Evolutionary conservation across 1,140 invertebrate species (phyloP).

Genomic region (Drosophila kanapiae): DNA sequence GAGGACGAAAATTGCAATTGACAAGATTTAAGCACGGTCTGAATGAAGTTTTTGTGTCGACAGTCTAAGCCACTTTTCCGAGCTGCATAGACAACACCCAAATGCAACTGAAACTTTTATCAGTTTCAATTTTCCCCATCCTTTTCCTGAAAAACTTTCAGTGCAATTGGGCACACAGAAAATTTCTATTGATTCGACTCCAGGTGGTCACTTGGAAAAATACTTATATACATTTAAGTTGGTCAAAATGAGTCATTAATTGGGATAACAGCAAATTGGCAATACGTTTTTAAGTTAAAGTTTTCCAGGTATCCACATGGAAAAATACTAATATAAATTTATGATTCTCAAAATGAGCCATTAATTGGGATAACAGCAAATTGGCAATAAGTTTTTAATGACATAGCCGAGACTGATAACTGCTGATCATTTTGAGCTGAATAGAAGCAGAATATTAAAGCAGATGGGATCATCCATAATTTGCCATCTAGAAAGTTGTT

Average conservation of each 20-base stretch:
- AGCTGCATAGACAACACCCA: conserved; percentile 21
- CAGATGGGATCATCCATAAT: not conserved
- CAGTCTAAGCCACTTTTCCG: conserved; percentile 64
- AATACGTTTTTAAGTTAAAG: no score
- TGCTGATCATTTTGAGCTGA: no score
- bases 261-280: not conserved
- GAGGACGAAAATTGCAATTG: conserved; percentile 48
- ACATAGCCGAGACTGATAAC: no score
- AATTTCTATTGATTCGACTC: conserved; percentile 47
- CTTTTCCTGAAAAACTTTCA: conserved; percentile 1
- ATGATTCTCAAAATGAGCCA: not conserved
- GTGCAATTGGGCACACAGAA: conserved; percentile 8
- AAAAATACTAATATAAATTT: conserved; percentile 1
- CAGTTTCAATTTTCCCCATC: conserved; percentile 15
- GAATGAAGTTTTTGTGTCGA: conserved; percentile 63
- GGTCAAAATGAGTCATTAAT: conserved; percentile 2
- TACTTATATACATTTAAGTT: no score
- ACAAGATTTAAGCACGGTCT: conserved; percentile 64
- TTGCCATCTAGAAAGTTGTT: not conserved
- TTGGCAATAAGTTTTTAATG: not conserved
- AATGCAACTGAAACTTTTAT: conserved; percentile 41
- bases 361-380: not conserved
- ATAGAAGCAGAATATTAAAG: not conserved
- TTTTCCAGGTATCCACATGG: conserved; percentile 38
- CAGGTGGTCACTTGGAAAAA: conserved; percentile 38